Evolutionary conservation across 2,113 vertebrate genomes (phyloP).

Genomic region (Nannobrachium achirus): DNA sequence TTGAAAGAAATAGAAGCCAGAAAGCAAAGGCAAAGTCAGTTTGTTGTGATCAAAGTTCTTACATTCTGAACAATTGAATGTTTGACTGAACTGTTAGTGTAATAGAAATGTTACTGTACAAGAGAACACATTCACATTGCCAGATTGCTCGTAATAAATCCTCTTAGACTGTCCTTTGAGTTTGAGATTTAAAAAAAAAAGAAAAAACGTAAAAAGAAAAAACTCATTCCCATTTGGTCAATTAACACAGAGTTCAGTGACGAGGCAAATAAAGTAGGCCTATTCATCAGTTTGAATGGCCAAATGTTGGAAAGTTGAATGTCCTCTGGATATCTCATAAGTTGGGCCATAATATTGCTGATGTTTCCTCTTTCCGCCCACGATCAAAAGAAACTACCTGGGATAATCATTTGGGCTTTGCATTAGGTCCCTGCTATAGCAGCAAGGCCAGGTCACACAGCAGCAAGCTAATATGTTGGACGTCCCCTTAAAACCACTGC

Average conservation of each 20-base stretch:
- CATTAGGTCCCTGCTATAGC: constrained; percentile 24
- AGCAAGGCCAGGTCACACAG: neutral
- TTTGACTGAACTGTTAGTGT: too few relatives aligned
- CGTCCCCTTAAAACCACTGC: constrained; percentile 6
- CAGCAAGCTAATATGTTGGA: constrained; percentile 7
- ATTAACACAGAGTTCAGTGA: neutral
- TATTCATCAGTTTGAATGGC: neutral
- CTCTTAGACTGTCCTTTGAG: too few relatives aligned
- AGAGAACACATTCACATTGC: too few relatives aligned
- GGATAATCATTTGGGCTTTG: constrained; percentile 29
- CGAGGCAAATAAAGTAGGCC: constrained; percentile 1
- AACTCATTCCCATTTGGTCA: too few relatives aligned
- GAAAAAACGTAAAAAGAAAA: neutral
- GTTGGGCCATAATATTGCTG: constrained; percentile 2
- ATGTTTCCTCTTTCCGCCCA: constrained; percentile 27
- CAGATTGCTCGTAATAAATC: too few relatives aligned
- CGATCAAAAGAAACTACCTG: constrained; percentile 35
- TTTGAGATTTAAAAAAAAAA: too few relatives aligned
- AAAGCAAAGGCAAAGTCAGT: neutral
- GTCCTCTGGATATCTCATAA: constrained; percentile 21
- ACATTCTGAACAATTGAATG: too few relatives aligned
- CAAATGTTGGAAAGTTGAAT: neutral
- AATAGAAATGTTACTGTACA: too few relatives aligned
- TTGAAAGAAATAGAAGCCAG: constrained; percentile 23
- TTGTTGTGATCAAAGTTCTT: too few relatives aligned